phyloP scores from a whole-genome alignment of 2,888 invertebrate genomes.

The Leptura quadrifasciata region DNA sequence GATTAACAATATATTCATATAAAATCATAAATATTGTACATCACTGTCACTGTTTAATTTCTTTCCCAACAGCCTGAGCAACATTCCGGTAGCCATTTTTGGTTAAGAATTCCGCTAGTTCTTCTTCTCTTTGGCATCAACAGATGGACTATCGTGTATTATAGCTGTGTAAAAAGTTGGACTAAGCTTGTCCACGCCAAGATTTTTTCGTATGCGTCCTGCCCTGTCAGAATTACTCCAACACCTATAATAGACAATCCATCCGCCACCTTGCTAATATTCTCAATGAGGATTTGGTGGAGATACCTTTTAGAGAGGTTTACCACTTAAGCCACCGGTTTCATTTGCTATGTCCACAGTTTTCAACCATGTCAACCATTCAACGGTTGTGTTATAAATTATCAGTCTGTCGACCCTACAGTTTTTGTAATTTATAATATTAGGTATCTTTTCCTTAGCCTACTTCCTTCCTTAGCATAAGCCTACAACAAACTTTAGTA shows the following conservation, averaged over 20 bases:
- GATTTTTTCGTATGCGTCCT: constrained; percentile 96
- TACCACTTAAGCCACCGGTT: constrained; percentile 94
- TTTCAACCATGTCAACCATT: constrained; percentile 79
- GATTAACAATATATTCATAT: neutral
- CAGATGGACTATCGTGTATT: constrained; percentile 89
- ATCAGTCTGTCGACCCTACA: constrained; percentile 93
- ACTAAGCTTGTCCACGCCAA: constrained; percentile 94
- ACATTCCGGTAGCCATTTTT: constrained; percentile 83
- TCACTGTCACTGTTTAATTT: constrained; percentile 45
- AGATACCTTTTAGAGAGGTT: constrained; percentile 87
- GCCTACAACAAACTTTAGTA: constrained; percentile 97
- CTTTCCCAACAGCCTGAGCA: constrained; percentile 84
- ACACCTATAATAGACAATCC: constrained; percentile 83
- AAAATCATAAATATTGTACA: neutral
- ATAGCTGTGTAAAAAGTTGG: constrained; percentile 94
- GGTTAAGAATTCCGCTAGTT: constrained; percentile 82
- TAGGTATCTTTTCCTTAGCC: constrained; percentile 92
- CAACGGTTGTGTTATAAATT: constrained; percentile 94
- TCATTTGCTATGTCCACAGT: constrained; percentile 78
- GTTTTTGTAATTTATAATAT: constrained; percentile 79
- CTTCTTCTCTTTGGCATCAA: constrained; percentile 88
- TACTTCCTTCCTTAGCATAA: constrained; percentile 83
- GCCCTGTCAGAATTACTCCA: constrained; percentile 92
- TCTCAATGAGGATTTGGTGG: constrained; percentile 90
- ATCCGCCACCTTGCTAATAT: constrained; percentile 89